Base-by-base conservation (phyloP, 2,113 vertebrate genomes). In the Tupaia chinensis region DNA sequence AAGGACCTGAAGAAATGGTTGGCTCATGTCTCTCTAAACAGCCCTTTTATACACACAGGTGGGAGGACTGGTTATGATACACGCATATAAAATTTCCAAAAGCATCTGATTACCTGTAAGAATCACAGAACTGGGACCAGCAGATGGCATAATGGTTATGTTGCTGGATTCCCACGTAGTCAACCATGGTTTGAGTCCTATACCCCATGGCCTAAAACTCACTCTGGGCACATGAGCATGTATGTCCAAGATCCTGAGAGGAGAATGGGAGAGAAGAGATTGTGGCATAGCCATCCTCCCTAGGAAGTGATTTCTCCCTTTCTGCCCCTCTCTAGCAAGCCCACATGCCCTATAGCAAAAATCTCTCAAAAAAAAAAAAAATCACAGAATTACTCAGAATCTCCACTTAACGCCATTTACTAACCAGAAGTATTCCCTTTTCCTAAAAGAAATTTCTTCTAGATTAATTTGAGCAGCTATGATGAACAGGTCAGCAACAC, bases 401-500 rank as follows among this genome's bases (percentile, higher is more conserved):
- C 76, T 85, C 32, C 17, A 87, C 32, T 15, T 89, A 79, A n/a
- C 76, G 44, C 76, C 74, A 89, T 53, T 87, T 94, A 87, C 13
- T 83, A 60, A 89, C 60, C 79, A 23, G 60, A 95, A 97, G 63
- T 68, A 66, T 82, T 91, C 82, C 54, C 66, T 92, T 63, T 73
- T 93, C 5, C 78, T 89, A 83, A 81, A 25, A 77, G 56, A 77
- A 91, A 87, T 87, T 72, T 87, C 84, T 92, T 94, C 68, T 60
- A 32, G 14, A 8, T 90, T 93, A 76, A 77, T 96, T 23, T 84
- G 70, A 95, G 20, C 77, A 90, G 17, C 23, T 61, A 77, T 19
- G 32, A 87, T 80, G n/a, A 89, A 88, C 19, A 89, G 5, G 70
- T 72, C 72, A 92, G 63, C 68, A 32, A 72, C 11, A 23, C 60